Evolutionary conservation across 2,888 invertebrate genomes (phyloP), one percentile per base, ranked within the genome.

Genomic region (Ectemnius cavifrons): DNA sequence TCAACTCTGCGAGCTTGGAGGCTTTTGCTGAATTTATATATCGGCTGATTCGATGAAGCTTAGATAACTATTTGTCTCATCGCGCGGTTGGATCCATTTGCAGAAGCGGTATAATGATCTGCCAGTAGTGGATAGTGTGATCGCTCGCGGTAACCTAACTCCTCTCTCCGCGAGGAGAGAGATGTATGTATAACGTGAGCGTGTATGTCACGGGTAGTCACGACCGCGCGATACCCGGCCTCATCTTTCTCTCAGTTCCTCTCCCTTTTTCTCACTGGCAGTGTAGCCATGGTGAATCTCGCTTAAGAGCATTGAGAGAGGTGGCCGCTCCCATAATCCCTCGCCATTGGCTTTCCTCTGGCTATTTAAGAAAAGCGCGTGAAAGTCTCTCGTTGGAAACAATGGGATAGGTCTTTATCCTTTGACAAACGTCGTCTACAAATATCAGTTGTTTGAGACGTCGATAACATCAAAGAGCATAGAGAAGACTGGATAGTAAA

Each of bases 141-240:
- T 80, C 75, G 72, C 16, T 65, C 77, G 64, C 68, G 73, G 82
- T 83, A 82, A 81, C 82, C 82, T 73, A 82, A 83, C 52, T 14
- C 52, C 52, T 14, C 52, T 16, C n/a, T 13, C 82, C 84, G 37
- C 74, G 72, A 58, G 73, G 74, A 79, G 49, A 67, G 77, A 82
- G 73, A 82, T 78, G 75, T 82, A 82, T 79, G 84, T 80, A 84
- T 78, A 80, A 84, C 81, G 82, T 75, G 83, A 85, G 84, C 82
- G 84, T 84, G 82, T 86, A 84, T 86, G 86, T 87, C 86, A 85
- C 81, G 86, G 79, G 76, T 79, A 84, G 86, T 88, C 88, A 88
- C 87, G 88, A 88, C 75, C 76, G 78, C 78, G 64, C 73, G 37
- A 37, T 37, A 80, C 79, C 70, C 77, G 77, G 81, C 83, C 84